Percentiles rank a stretch among this genome's conserved stretches.
phyloP scores from a whole-genome alignment of 2,888 invertebrate genomes.

The Eupithecia dodoneata region DNA sequence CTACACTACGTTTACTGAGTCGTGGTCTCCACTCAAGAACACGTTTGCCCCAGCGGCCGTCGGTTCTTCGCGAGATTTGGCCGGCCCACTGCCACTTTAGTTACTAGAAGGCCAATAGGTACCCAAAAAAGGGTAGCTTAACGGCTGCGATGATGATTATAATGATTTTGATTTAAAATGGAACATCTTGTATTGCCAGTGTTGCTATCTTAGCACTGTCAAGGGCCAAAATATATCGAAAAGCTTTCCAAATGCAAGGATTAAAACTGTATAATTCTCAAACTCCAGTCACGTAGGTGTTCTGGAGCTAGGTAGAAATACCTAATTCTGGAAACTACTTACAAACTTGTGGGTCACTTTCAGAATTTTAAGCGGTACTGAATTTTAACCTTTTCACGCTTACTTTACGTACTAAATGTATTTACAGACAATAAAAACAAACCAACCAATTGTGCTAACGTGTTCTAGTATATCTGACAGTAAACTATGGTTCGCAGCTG shows the following conservation, averaged over 20 bases:
- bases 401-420: neutral
- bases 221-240: neutral
- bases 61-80: no score
- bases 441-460: no score
- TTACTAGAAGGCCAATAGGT: neutral
- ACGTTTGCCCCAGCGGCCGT: no score
- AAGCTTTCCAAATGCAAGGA: neutral
- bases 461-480: no score
- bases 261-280: conserved; percentile 1
- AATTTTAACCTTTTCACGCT: neutral
- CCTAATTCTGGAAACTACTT: conserved; percentile 6
- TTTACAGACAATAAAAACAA: neutral
- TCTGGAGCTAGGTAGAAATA: conserved; percentile 3
- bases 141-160: neutral
- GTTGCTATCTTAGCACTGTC: neutral
- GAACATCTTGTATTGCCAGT: neutral
- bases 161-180: neutral
- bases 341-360: conserved; percentile 13
- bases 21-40: no score
- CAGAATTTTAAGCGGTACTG: neutral
- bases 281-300: conserved; percentile 18
- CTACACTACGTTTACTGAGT: no score
- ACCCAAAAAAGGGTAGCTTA: neutral
- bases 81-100: no score
- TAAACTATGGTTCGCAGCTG: no score